Evolutionary conservation across 1,140 invertebrate genomes (phyloP).

Genomic region (Anoplolepis gracilipes): DNA sequence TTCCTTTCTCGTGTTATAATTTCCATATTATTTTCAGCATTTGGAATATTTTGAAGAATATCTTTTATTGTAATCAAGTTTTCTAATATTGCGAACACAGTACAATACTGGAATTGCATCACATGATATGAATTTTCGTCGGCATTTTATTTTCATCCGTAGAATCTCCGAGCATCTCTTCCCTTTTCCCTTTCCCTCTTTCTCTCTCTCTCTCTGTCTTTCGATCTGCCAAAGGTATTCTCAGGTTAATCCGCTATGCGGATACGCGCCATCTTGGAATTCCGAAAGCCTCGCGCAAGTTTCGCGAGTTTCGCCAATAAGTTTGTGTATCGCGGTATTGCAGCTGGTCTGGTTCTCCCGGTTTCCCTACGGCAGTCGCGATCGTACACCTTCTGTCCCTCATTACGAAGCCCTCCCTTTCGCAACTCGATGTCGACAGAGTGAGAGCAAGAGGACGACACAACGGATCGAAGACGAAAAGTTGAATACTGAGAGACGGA

Average conservation of each 20-base stretch:
- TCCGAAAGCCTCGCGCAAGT: conserved; percentile 73
- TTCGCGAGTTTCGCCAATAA: conserved; percentile 76
- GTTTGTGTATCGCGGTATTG: conserved; percentile 80
- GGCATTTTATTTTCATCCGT: conserved; percentile 36
- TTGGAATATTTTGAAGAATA: conserved; percentile 13
- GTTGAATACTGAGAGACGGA: not conserved
- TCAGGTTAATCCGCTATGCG: conserved; percentile 74
- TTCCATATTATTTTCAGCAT: not conserved
- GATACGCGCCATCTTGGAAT: conserved; percentile 77
- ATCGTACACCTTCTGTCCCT: conserved; percentile 34
- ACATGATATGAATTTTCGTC: conserved; percentile 13
- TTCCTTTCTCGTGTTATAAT: not conserved
- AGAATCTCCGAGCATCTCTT: not conserved
- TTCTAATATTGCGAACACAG: conserved; percentile 3
- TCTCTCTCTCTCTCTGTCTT: not conserved
- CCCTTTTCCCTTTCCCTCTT: not conserved
- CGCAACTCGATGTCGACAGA: conserved; percentile 15
- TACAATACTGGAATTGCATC: not conserved
- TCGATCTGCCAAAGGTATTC: conserved; percentile 44
- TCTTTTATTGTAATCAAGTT: not conserved
- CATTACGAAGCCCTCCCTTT: not conserved
- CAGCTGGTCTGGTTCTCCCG: conserved; percentile 71
- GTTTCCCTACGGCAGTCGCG: conserved; percentile 36
- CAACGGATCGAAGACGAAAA: conserved; percentile 27
- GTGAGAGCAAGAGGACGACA: not conserved